A percentile compares a stretch with the other conserved stretches of the same genome.
phyloP scores from a whole-genome alignment of 2,888 invertebrate genomes.

The Uloborus plumipes region DNA sequence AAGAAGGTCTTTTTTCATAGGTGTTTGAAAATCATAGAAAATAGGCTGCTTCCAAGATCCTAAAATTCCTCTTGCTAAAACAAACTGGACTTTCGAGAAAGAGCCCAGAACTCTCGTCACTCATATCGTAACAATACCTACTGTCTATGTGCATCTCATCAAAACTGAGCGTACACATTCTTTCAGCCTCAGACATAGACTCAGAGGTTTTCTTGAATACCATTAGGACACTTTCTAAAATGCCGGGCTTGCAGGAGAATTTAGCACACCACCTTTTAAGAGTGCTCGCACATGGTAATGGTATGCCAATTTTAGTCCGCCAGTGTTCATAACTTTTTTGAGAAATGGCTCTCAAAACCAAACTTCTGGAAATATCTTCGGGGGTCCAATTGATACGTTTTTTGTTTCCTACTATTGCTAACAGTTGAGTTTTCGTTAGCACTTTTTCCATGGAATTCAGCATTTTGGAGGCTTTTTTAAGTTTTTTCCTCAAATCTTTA shows the following conservation, averaged over 20 bases:
- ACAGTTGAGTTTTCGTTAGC: not conserved
- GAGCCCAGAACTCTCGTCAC: not conserved
- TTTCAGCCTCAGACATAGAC: not conserved
- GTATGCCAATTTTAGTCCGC: not conserved
- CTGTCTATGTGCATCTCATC: constrained; percentile 15
- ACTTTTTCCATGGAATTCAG: no score
- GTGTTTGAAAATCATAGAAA: constrained; percentile 7
- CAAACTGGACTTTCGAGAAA: constrained; percentile 5
- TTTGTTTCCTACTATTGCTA: not conserved
- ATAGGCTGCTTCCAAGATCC: constrained; percentile 4
- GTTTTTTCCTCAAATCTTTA: no score
- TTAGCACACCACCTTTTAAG: constrained; percentile 14
- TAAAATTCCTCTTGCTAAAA: constrained; percentile 8
- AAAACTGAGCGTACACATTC: not conserved
- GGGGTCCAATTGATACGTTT: not conserved
- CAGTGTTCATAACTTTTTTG: constrained; percentile 9
- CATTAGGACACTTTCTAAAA: not conserved
- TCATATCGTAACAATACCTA: not conserved
- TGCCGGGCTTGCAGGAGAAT: constrained; percentile 9
- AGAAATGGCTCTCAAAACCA: constrained; percentile 1
- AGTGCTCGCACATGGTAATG: not conserved
- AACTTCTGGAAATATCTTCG: constrained; percentile 3
- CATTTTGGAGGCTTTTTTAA: no score
- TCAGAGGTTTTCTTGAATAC: not conserved
- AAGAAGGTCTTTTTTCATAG: constrained; percentile 3